A percentile compares a stretch with the other conserved stretches of the same genome.
Evolutionary conservation across 2,888 invertebrate species (phyloP).

Genomic region (Stenolophus ochropezus): DNA sequence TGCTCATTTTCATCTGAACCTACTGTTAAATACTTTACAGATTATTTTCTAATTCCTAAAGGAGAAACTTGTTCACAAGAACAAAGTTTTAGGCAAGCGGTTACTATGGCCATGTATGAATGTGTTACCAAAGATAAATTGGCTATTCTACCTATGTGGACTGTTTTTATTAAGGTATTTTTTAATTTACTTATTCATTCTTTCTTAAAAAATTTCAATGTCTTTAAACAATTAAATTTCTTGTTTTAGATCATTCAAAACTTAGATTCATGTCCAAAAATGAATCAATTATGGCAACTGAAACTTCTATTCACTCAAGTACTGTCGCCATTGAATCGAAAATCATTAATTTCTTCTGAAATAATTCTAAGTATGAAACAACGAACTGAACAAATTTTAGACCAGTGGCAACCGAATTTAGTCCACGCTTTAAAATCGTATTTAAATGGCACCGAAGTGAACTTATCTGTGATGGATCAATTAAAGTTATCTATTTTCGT

Average conservation of each 20-base stretch:
- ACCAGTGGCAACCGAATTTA: constrained; percentile 75
- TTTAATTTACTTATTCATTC: neutral
- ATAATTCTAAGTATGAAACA: constrained; percentile 79
- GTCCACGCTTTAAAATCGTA: constrained; percentile 74
- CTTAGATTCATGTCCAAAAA: constrained; percentile 75
- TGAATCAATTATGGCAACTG: constrained; percentile 84
- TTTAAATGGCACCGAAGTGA: constrained; percentile 72
- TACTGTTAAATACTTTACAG: constrained; percentile 81
- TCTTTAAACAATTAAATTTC: neutral
- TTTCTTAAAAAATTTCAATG: neutral
- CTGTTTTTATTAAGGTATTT: constrained; percentile 82
- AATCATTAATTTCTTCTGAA: constrained; percentile 77
- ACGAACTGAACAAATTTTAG: constrained; percentile 75
- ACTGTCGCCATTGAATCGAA: constrained; percentile 71
- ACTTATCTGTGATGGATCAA: constrained; percentile 69
- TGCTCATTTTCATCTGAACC: constrained; percentile 85
- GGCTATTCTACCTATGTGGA: constrained; percentile 83
- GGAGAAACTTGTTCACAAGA: constrained; percentile 72
- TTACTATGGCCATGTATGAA: constrained; percentile 84
- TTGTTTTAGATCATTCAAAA: constrained; percentile 75
- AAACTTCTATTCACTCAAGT: constrained; percentile 80
- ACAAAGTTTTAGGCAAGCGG: constrained; percentile 75
- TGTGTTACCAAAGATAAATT: constrained; percentile 88
- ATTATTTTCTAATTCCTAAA: constrained; percentile 76
- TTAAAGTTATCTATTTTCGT: constrained; percentile 76